Evolutionary conservation across 2,888 invertebrate species (phyloP), one percentile per base, ranked within the genome.

Genomic region (Thecocarcelia acutangulata): DNA sequence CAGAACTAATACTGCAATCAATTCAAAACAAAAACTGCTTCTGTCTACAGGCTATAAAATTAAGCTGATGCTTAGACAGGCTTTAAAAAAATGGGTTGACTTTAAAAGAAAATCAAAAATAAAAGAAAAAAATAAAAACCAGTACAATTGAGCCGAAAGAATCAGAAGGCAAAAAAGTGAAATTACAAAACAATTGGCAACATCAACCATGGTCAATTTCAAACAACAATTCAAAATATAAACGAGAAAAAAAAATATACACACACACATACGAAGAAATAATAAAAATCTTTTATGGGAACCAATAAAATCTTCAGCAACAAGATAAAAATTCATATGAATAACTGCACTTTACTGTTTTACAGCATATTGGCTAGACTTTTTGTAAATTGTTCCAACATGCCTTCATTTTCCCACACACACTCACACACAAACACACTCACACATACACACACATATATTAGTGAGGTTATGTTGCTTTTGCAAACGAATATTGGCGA

Each of bases 121-220:
- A 37, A 58, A 52, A 40, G 13, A n/a, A n/a, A 56, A 42, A 44
- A 8, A n/a, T n/a, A n/a, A 58, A 33, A 52, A 64, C 19, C 24
- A 52, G 15, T 28, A n/a, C 11, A 28, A 28, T 42, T 64, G 50
- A 33, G 6, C 28, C 28, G 8, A 52, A 59, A 3, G 44, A 56
- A 9, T 2, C 17, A 37, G n/a, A 40, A 6, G 15, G 12, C 8
- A 42, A 73, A 69, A n/a, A 69, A 82, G 73, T 81, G 68, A 77
- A 77, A 81, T 78, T 82, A 64, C 77, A 69, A 74, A 77, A 82
- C 69, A 77, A 78, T 78, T 82, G 81, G 69, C 77, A 77, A 52
- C 46, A 56, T 50, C 63, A 82, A 40, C 28, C 61, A 50, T 52
- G 24, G 61, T 44, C 72, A 68, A 63, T 56, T 73, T 64, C 11